Evolutionary conservation across 2,888 invertebrate species (phyloP), one percentile per base, ranked within the genome.

Genomic region (Phyllotreta striolata): DNA sequence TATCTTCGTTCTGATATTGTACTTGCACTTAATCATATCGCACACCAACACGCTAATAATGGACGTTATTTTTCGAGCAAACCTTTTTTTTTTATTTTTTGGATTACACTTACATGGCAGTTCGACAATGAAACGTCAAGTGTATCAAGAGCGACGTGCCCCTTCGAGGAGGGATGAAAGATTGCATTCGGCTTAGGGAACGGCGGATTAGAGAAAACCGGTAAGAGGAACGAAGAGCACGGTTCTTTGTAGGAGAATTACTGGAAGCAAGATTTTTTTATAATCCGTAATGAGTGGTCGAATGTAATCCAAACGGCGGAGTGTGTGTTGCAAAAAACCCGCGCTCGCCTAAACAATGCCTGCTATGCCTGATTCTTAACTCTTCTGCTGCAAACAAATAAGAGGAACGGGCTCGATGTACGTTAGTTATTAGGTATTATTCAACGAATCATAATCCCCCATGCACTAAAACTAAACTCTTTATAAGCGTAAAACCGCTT

Each of bases 201-300:
- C 60, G 46, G 43, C 52, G 56, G 52, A 52, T 43, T 44, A 61
- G 55, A 63, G 52, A 52, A 38, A 52, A 49, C 9, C 52, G 10
- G 59, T 63, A 68, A 60, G 63, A 59, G 63, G 62, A 63, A 62
- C 67, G 59, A 60, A 54, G 67, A 66, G 62, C 63, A 64, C 60
- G 63, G 68, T 68, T 66, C 72, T 73, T 72, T 73, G 71, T 70
- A 66, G 65, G 62, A 66, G 70, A 66, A 73, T 72, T 72, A 71
- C 66, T 61, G 67, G 62, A 68, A 68, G 71, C 66, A 70, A 69
- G 72, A 69, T 71, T 71, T 73, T 73, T 71, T 70, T 67, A 66
- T 73, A 74, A 76, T 75, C 74, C 71, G 59, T 70, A 74, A 75
- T 73, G 74, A 76, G 76, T 73, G 76, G 74, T 62, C 74, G 71